Percentiles rank a stretch among this genome's conserved stretches.
These are phyloP conservation scores for Andrena haemorrhoa DNA, from an alignment of 2,888 invertebrate genomes.

Conservation along the genomic window DNA sequence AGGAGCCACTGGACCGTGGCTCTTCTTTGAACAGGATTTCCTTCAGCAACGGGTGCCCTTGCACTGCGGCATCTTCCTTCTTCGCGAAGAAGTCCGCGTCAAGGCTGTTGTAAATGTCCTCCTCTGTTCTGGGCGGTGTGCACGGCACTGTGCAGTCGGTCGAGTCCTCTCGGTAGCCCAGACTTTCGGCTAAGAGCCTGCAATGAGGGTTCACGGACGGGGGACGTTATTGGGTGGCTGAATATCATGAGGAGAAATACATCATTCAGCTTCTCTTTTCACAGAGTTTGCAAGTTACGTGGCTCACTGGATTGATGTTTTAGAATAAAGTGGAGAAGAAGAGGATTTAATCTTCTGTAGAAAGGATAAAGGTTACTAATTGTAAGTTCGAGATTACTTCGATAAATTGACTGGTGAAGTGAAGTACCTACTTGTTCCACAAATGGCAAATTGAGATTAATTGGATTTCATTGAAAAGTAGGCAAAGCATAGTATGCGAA, in stretches of 20 bases:
- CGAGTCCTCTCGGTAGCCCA: conserved; percentile 83
- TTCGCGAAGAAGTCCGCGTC: conserved; percentile 83
- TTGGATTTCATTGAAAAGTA: too few species aligned
- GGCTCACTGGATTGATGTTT: too few species aligned
- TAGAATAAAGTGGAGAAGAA: too few species aligned
- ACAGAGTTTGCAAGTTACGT: too few species aligned
- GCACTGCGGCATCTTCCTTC: conserved; percentile 73
- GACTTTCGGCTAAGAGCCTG: conserved; percentile 83
- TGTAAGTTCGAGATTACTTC: too few species aligned
- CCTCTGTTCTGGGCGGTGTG: conserved; percentile 82
- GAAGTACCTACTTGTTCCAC: too few species aligned
- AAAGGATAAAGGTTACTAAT: too few species aligned
- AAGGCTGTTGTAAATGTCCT: conserved; percentile 83
- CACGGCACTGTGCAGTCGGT: conserved; percentile 84
- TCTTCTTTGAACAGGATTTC: conserved; percentile 83
- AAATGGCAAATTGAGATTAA: too few species aligned
- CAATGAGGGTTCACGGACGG: conserved; percentile 30
- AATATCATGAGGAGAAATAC: neutral
- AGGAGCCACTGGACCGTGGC: conserved; percentile 72
- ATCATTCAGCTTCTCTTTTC: too few species aligned
- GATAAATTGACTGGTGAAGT: too few species aligned
- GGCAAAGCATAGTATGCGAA: too few species aligned
- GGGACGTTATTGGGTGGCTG: neutral
- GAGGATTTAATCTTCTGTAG: too few species aligned
- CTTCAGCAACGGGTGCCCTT: conserved; percentile 79